Conservation (phyloP, 1,140 invertebrate species). For the Nymphalis io region DNA sequence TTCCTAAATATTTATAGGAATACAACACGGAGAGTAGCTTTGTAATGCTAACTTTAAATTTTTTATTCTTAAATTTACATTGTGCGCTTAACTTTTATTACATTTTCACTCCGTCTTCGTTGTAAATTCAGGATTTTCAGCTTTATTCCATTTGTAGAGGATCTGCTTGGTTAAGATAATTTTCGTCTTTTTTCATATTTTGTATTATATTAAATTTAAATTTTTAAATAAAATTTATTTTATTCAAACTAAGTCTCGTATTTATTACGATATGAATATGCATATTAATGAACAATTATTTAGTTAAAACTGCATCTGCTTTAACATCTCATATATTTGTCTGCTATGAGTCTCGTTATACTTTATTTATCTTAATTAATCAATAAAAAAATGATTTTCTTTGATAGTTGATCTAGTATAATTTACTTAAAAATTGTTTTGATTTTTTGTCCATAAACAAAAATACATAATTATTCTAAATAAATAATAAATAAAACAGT, state of each 20-base stretch:
- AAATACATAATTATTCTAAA: no score
- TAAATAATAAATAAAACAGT: no score
- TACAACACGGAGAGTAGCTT: conserved; percentile 16
- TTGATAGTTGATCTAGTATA: no score
- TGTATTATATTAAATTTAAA: neutral
- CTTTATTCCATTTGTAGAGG: conserved; percentile 5
- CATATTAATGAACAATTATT: neutral
- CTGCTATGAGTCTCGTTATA: no score
- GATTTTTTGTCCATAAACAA: no score
- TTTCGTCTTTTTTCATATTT: conserved; percentile 3
- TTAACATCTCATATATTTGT: neutral
- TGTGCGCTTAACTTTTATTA: conserved; percentile 14
- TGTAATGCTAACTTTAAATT: conserved; percentile 18
- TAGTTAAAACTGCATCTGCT: neutral
- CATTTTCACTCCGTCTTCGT: conserved; percentile 17
- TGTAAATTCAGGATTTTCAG: conserved; percentile 16
- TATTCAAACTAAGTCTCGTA: neutral
- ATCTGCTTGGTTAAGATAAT: conserved; percentile 10
- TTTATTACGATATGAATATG: no score
- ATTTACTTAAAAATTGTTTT: no score
- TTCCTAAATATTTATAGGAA: conserved; percentile 31
- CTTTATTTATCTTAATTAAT: no score
- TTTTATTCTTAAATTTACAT: conserved; percentile 20
- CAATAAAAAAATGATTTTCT: no score
- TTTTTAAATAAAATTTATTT: neutral